Conservation (phyloP, 2,888 invertebrate genomes). For the Agrotis segetum region DNA sequence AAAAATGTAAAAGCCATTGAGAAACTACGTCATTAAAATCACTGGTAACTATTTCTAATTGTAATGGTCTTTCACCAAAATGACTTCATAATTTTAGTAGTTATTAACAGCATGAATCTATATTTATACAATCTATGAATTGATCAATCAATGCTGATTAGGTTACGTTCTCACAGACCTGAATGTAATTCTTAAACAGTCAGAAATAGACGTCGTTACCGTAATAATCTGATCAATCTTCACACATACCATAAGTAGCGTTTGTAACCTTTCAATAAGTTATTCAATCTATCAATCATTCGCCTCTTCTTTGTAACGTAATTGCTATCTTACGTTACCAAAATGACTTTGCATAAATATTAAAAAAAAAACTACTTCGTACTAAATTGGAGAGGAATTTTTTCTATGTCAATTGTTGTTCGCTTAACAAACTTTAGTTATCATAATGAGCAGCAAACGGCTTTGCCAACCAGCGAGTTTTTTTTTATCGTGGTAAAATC, state of each 20-base stretch:
- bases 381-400: not conserved
- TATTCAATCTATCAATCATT: slow-evolving; percentile 40
- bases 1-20: too few species aligned
- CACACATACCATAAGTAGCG: slow-evolving; percentile 4
- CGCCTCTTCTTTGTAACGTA: slow-evolving; percentile 2
- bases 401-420: not conserved
- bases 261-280: slow-evolving; percentile 20
- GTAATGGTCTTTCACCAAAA: not conserved
- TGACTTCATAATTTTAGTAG: too few species aligned
- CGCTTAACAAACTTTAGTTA: too few species aligned
- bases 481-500: too few species aligned
- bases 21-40: not conserved
- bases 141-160: not conserved
- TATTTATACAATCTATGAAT: not conserved
- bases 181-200: not conserved
- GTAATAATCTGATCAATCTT: not conserved
- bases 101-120: too few species aligned
- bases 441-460: too few species aligned
- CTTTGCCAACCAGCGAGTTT: too few species aligned
- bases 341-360: slow-evolving; percentile 28
- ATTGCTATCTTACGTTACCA: slow-evolving; percentile 10
- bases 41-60: not conserved
- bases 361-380: slow-evolving; percentile 3
- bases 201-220: not conserved
- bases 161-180: not conserved